Evolutionary conservation across 2,797 vertebrate genomes (phyloP).

Genomic region (Cuniculus paca): DNA sequence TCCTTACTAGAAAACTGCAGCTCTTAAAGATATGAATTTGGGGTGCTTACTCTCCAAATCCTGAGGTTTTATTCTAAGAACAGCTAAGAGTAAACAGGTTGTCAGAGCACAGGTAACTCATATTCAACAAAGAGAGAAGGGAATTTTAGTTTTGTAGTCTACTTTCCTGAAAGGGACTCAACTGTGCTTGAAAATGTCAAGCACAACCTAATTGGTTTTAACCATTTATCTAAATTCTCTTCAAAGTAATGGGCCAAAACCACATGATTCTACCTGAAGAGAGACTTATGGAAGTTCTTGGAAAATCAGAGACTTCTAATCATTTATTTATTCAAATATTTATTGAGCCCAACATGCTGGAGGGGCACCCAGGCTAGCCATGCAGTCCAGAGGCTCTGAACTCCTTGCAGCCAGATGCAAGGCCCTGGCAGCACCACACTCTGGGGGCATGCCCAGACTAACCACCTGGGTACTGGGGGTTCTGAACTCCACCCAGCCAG

Average conservation of each 20-base stretch:
- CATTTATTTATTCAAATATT: constrained; percentile 63
- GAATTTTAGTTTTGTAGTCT: constrained; percentile 71
- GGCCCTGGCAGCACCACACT: no score
- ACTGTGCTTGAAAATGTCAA: constrained; percentile 71
- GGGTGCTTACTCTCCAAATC: neutral
- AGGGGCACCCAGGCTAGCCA: no score
- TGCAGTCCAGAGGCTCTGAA: no score
- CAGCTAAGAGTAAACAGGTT: constrained; percentile 19
- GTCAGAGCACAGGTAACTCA: constrained; percentile 29
- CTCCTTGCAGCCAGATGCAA: no score
- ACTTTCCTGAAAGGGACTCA: constrained; percentile 70
- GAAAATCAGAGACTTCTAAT: constrained; percentile 50
- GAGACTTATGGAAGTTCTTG: constrained; percentile 10
- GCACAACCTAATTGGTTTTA: constrained; percentile 54
- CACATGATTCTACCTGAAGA: neutral
- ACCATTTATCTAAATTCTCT: constrained; percentile 58
- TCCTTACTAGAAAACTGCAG: neutral
- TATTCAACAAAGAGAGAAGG: constrained; percentile 58
- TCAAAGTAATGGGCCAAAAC: constrained; percentile 55
- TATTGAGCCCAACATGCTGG: no score
- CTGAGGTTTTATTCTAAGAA: constrained; percentile 44
- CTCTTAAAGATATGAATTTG: constrained; percentile 29
- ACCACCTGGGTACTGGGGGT: no score
- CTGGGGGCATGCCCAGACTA: no score
- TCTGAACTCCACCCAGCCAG: no score